Percentiles rank a stretch among this genome's conserved stretches.
Evolutionary conservation across 2,113 vertebrate species (phyloP).

Genomic region (Orthochromis indermauri): DNA sequence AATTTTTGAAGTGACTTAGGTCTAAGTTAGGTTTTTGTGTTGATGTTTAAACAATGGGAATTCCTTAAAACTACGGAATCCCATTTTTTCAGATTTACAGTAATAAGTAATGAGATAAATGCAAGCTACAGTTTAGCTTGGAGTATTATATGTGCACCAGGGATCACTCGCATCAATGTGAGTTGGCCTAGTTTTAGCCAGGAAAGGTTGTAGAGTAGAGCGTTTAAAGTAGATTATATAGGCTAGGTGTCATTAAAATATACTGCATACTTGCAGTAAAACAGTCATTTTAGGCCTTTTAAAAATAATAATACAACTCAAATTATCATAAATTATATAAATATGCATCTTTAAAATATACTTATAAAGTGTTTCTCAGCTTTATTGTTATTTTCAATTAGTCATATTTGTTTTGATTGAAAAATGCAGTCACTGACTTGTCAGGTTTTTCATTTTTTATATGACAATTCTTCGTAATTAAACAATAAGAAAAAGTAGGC

Average conservation of each 20-base stretch:
- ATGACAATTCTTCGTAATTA: not conserved
- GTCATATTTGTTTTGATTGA: not conserved
- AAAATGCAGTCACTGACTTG: not conserved
- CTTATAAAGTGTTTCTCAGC: not conserved
- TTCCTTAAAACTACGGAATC: not conserved
- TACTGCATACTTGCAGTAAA: not conserved
- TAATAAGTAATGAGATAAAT: not conserved
- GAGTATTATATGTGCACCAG: not conserved
- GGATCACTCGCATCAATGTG: not conserved
- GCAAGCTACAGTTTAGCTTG: not conserved
- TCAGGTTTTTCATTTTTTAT: not conserved
- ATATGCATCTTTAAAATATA: not conserved
- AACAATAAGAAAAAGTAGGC: not conserved
- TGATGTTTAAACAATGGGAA: not conserved
- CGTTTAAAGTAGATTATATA: not conserved
- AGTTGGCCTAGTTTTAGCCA: not conserved
- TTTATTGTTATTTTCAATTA: not conserved
- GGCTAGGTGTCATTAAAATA: not conserved
- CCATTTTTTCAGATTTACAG: not conserved
- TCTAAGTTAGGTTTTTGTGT: not conserved
- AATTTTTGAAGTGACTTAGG: not conserved
- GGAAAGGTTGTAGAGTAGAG: not conserved
- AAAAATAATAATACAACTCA: not conserved
- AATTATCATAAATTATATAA: not conserved
- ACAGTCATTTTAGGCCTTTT: not conserved